These are phyloP conservation scores for Papilio elwesi DNA, from an alignment of 2,888 invertebrate genomes.

Conservation along the genomic window DNA sequence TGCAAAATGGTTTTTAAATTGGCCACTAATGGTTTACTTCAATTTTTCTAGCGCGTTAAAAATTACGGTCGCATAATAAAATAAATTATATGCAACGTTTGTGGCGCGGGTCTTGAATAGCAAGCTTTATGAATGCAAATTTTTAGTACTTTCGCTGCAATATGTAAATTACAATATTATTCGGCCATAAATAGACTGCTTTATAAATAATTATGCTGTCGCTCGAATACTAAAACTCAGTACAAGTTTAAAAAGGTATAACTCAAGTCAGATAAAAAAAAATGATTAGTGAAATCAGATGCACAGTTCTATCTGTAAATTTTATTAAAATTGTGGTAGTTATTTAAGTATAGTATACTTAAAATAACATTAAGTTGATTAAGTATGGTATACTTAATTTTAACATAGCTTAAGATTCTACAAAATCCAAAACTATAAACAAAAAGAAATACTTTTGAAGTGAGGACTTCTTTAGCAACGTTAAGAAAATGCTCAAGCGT, in stretches of 20 bases:
- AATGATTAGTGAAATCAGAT: no score
- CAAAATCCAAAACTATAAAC: no score
- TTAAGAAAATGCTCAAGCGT: no score
- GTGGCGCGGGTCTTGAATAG: background rate
- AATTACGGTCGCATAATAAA: background rate
- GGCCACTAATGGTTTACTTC: background rate
- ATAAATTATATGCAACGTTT: background rate
- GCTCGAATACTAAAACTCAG: background rate
- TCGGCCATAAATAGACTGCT: background rate
- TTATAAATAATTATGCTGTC: background rate
- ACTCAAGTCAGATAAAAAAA: background rate
- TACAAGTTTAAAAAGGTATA: background rate
- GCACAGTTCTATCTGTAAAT: no score
- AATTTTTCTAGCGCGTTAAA: background rate
- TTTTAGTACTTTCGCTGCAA: conserved; percentile 12
- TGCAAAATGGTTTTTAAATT: background rate
- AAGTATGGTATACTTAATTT: no score
- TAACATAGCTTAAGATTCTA: no score
- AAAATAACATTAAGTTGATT: no score
- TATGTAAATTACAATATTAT: conserved; percentile 22
- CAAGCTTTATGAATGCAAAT: conserved; percentile 28
- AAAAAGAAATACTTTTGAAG: no score
- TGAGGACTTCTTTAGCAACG: no score
- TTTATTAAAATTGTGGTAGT: no score
- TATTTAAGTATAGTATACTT: no score